Conservation (phyloP, 2,113 vertebrate species). For the Geococcyx californianus region DNA sequence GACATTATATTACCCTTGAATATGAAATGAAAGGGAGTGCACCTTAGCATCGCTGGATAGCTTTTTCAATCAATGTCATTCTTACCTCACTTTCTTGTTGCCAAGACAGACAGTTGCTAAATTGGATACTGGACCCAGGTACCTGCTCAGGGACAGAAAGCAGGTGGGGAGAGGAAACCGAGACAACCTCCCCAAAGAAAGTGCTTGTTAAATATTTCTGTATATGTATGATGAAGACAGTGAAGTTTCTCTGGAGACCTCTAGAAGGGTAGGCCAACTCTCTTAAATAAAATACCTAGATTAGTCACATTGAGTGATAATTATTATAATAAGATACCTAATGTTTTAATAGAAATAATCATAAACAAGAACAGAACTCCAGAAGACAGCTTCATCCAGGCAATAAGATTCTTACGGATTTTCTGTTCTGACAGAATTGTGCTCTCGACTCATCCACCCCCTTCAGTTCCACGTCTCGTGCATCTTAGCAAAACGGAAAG, state of each 20-base stretch:
- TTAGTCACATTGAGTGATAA: neutral
- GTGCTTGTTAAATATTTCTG: neutral
- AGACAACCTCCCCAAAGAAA: neutral
- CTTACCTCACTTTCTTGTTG: neutral
- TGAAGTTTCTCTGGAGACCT: neutral
- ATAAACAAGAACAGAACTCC: neutral
- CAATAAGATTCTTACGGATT: neutral
- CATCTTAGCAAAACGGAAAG: neutral
- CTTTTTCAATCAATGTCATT: neutral
- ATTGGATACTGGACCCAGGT: neutral
- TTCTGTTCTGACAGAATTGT: neutral
- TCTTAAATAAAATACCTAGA: neutral
- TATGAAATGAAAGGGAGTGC: neutral
- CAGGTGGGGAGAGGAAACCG: neutral
- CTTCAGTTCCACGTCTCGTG: neutral
- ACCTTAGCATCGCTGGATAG: neutral
- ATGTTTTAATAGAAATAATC: neutral
- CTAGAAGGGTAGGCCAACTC: neutral
- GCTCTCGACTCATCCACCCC: neutral
- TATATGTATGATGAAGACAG: neutral
- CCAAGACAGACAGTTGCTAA: neutral
- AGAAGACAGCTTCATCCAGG: neutral
- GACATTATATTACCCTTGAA: neutral
- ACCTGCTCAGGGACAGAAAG: neutral
- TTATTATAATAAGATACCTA: neutral